phyloP scores from a whole-genome alignment of 2,113 vertebrate genomes.

The Zosterops lateralis region DNA sequence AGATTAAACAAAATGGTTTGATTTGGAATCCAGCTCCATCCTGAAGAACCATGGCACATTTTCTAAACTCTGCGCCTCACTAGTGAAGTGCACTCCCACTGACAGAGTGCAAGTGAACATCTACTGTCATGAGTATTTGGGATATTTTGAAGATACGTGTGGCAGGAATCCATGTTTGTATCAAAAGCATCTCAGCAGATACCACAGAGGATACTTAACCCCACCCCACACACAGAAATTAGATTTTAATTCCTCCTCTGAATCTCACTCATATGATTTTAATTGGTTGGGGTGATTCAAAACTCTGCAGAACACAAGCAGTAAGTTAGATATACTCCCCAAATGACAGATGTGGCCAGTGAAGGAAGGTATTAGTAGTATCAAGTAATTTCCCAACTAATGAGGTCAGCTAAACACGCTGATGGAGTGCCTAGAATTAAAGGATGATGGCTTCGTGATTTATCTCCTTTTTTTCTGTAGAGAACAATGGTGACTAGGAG shows the following conservation, averaged over 20 bases:
- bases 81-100: not conserved
- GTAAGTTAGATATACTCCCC: not conserved
- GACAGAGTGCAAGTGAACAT: not conserved
- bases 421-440: not conserved
- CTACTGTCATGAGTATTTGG: not conserved
- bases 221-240: not conserved
- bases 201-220: not conserved
- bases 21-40: not conserved
- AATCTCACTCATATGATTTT: not conserved
- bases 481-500: not conserved
- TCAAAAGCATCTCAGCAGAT: not conserved
- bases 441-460: not conserved
- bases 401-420: not conserved
- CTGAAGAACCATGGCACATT: not conserved
- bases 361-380: not conserved
- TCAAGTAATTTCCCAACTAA: not conserved
- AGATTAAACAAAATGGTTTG: not conserved
- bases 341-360: not conserved
- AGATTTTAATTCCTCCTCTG: not conserved
- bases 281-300: not conserved
- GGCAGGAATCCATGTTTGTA: not conserved
- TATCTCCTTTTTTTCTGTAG: not conserved
- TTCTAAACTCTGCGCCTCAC: not conserved
- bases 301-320: not conserved
- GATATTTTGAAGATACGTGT: not conserved